These are phyloP conservation scores for Agonopterix subpropinquella DNA, from an alignment of 2,888 invertebrate genomes.

Conservation along the genomic window DNA sequence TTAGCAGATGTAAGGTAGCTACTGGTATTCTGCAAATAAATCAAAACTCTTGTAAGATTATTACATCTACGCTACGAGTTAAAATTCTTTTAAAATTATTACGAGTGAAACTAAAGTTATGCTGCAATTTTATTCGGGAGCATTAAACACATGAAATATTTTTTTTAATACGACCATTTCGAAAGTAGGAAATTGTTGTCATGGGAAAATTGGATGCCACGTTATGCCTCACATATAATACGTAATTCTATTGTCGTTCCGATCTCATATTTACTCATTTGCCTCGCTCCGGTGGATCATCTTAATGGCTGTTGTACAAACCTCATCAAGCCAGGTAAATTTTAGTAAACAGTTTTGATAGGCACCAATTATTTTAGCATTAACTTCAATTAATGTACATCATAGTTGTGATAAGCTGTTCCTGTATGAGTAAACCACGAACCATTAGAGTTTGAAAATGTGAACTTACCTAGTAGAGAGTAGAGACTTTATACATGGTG, in stretches of 20 bases:
- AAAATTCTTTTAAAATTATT: too few relatives aligned
- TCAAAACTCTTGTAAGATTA: too few relatives aligned
- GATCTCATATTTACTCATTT: constrained; percentile 24
- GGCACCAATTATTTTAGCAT: constrained; percentile 25
- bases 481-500: too few relatives aligned
- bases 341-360: constrained; percentile 8
- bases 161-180: background rate
- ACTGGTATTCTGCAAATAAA: too few relatives aligned
- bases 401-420: too few relatives aligned
- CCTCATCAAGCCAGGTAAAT: constrained; percentile 19
- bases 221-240: background rate
- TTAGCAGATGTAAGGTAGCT: too few relatives aligned
- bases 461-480: too few relatives aligned
- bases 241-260: constrained; percentile 36
- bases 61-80: too few relatives aligned
- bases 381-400: constrained; percentile 2
- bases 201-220: constrained; percentile 18
- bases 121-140: too few relatives aligned
- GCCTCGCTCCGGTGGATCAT: constrained; percentile 26
- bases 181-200: constrained; percentile 19
- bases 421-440: too few relatives aligned
- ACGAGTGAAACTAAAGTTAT: too few relatives aligned
- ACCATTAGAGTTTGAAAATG: too few relatives aligned
- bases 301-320: constrained; percentile 22
- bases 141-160: background rate